Conservation (phyloP, 2,888 invertebrate species). For the Agrilus cyanescens region DNA sequence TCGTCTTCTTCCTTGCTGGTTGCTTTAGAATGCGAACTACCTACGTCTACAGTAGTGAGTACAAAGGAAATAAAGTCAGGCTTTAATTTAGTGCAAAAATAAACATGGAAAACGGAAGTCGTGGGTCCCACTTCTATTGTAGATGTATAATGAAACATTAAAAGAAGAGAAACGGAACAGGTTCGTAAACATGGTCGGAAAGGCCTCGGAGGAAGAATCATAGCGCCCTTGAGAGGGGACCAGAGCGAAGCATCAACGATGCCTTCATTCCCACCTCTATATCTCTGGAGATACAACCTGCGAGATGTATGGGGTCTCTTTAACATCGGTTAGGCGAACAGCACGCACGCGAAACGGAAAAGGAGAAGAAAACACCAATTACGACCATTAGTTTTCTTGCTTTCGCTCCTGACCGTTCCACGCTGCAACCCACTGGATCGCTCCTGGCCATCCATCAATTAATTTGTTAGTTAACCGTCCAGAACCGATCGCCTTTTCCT, state of each 20-base stretch:
- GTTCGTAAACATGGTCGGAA: slow-evolving; percentile 32
- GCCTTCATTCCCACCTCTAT: slow-evolving; percentile 31
- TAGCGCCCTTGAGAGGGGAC: slow-evolving; percentile 34
- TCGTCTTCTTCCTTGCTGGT: no score
- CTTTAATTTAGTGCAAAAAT: slow-evolving; percentile 27
- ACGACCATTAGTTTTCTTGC: slow-evolving; percentile 25
- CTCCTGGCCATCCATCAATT: slow-evolving; percentile 16
- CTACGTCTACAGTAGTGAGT: no score
- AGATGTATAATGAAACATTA: slow-evolving; percentile 34
- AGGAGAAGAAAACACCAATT: slow-evolving; percentile 28
- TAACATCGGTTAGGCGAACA: slow-evolving; percentile 33
- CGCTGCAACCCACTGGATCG: slow-evolving; percentile 19
- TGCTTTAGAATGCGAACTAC: no score
- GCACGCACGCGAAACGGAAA: slow-evolving; percentile 17
- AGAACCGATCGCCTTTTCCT: no score
- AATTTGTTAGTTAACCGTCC: slow-evolving; percentile 10
- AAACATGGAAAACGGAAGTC: slow-evolving; percentile 30
- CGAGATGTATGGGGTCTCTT: slow-evolving; percentile 34
- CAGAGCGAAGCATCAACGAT: slow-evolving; percentile 15
- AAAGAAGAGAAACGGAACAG: slow-evolving; percentile 35
- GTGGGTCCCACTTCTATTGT: slow-evolving; percentile 30
- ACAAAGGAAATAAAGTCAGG: no score
- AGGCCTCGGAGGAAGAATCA: slow-evolving; percentile 34
- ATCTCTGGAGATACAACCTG: slow-evolving; percentile 30
- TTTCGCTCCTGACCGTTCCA: slow-evolving; percentile 10